Conservation (phyloP, 2,888 invertebrate genomes). For the Drosophila testacea region DNA sequence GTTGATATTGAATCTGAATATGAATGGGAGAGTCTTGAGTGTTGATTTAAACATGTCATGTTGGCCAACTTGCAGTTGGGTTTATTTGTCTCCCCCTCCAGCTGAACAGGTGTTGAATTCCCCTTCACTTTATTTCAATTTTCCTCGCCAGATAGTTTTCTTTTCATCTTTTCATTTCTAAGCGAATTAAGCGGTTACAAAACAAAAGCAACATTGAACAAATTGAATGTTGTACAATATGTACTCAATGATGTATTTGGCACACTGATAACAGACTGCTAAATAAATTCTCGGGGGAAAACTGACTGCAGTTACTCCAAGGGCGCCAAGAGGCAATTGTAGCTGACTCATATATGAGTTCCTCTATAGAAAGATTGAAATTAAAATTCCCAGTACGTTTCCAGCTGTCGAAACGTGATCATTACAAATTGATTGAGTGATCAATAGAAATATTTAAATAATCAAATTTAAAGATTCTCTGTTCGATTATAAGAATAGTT, state of each 20-base stretch:
- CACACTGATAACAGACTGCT: conserved; percentile 54
- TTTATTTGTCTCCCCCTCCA: conserved; percentile 5
- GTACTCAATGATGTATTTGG: conserved; percentile 57
- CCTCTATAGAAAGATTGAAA: background rate
- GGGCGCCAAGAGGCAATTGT: background rate
- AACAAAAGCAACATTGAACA: conserved; percentile 29
- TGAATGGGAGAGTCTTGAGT: background rate
- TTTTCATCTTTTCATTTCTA: background rate
- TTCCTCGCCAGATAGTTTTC: background rate
- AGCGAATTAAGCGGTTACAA: background rate
- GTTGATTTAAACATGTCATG: conserved; percentile 7
- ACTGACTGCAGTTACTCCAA: conserved; percentile 6
- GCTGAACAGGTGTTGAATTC: conserved; percentile 19
- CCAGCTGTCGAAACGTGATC: conserved; percentile 14
- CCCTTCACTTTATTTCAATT: background rate
- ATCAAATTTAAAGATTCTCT: background rate
- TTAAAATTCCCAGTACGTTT: conserved; percentile 3
- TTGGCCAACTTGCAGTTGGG: conserved; percentile 28
- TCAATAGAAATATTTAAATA: background rate
- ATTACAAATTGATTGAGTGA: conserved; percentile 3
- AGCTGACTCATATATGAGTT: conserved; percentile 1
- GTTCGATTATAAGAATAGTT: background rate
- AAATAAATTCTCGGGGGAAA: conserved; percentile 33
- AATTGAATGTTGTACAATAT: conserved; percentile 38
- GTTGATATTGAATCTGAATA: background rate